phyloP scores from a whole-genome alignment of 2,888 invertebrate species.

The Hymenopus coronatus region DNA sequence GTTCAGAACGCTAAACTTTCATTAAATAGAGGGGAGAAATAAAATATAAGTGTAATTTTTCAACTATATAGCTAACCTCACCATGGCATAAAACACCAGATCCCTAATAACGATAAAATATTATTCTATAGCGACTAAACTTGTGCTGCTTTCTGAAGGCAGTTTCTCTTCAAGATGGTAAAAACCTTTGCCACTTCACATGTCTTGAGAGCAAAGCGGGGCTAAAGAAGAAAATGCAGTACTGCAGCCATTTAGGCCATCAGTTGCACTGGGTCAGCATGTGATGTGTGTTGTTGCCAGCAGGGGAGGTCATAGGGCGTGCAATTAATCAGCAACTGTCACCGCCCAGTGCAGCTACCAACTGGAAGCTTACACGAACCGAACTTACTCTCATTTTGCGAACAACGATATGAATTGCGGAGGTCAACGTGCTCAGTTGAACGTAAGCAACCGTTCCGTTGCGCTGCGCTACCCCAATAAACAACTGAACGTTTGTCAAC shows the following conservation, averaged over 20 bases:
- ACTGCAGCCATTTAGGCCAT: neutral
- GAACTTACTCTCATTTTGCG: neutral
- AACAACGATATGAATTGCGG: neutral
- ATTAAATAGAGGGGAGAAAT: too few relatives aligned
- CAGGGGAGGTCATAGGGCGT: neutral
- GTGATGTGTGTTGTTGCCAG: neutral
- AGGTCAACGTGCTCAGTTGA: neutral
- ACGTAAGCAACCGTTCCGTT: neutral
- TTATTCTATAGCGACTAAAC: too few relatives aligned
- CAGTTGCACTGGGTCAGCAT: constrained; percentile 3
- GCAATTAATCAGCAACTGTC: constrained; percentile 15
- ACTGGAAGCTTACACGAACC: neutral
- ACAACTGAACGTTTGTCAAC: neutral
- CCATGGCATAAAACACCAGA: too few relatives aligned
- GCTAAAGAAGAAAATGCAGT: neutral
- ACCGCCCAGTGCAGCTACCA: neutral
- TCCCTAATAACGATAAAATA: too few relatives aligned
- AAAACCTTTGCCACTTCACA: neutral
- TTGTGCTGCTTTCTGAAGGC: too few relatives aligned
- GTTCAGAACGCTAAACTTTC: too few relatives aligned
- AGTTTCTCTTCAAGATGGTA: too few relatives aligned
- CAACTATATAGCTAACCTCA: too few relatives aligned
- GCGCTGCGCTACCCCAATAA: neutral
- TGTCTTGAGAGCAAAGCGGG: neutral
- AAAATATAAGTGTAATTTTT: too few relatives aligned